Evolutionary conservation across 1,140 invertebrate genomes (phyloP), one percentile per base, ranked within the genome.

Genomic region (Ephestia elutella): DNA sequence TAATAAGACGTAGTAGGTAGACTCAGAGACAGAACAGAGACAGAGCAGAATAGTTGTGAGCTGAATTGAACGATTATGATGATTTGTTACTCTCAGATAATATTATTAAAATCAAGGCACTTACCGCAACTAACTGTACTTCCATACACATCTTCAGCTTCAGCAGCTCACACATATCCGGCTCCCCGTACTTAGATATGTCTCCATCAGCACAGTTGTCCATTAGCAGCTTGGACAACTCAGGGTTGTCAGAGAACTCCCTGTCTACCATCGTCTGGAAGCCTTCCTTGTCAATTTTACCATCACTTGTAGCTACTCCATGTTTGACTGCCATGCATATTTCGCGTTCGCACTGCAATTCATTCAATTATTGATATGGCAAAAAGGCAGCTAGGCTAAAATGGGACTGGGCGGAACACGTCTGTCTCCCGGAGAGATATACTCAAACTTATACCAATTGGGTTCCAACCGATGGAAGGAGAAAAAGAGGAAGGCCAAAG

Each of bases 331-430:
- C 62, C 8, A 62, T 21, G 9, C 66, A 68, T 19, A 55, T 44
- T 13, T 57, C 59, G 10, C 11, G 48, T 19, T 62, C 62, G 30
- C 66, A 68, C 66, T 68, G 44, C 17, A 66, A 66, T n/a, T 54
- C 7, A 30, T 30, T 28, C n/a, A 21, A 57, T 17, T 18, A 50
- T 32, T 13, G 2, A 38, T 7, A 38, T 8, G 2, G 5, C 2
- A 38, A 38, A 11, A 38, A 38, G n/a, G n/a, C n/a, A n/a, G n/a
- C n/a, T n/a, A n/a, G n/a, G n/a, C n/a, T n/a, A n/a, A n/a, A n/a
- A n/a, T n/a, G n/a, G n/a, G n/a, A n/a, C n/a, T n/a, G n/a, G n/a
- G n/a, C n/a, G n/a, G n/a, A n/a, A n/a, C n/a, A 9, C 13, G 2
- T 11, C 32, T 11, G 8, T 8, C 13, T 7, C 32, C 5, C 5